Percentiles rank a stretch among this genome's conserved stretches.
These are phyloP conservation scores for Xestia c-nigrum DNA, from an alignment of 2,888 invertebrate species.

Conservation along the genomic window DNA sequence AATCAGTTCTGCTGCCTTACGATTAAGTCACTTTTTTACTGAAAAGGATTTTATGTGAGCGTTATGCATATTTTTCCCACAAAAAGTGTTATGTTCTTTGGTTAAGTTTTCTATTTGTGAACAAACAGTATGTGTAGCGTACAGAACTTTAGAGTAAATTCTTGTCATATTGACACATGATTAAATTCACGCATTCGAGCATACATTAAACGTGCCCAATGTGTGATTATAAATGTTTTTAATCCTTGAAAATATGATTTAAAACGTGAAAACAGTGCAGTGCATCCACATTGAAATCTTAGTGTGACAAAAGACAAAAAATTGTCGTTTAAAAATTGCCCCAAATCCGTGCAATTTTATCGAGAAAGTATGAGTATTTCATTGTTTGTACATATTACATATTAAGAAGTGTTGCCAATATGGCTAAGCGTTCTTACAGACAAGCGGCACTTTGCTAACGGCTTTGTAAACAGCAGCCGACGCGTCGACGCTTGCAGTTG, in stretches of 20 bases:
- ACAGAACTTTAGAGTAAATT: neutral
- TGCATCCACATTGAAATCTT: slow-evolving; percentile 42
- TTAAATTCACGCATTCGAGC: neutral
- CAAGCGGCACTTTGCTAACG: too few relatives aligned
- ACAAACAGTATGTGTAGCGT: neutral
- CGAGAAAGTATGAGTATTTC: slow-evolving; percentile 44
- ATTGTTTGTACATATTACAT: slow-evolving; percentile 37
- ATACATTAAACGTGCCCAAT: neutral
- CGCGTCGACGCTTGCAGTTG: too few relatives aligned
- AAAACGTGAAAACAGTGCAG: slow-evolving; percentile 48
- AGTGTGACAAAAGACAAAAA: slow-evolving; percentile 29
- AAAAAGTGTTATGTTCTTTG: slow-evolving; percentile 22
- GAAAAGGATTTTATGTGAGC: neutral
- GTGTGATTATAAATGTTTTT: neutral
- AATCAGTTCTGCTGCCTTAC: slow-evolving; percentile 42
- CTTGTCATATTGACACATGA: neutral
- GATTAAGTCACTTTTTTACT: slow-evolving; percentile 7
- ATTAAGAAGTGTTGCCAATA: slow-evolving; percentile 21
- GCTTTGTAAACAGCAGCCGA: too few relatives aligned
- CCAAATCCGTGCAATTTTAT: slow-evolving; percentile 34
- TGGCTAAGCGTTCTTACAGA: neutral
- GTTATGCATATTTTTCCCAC: neutral
- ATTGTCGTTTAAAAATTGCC: slow-evolving; percentile 38
- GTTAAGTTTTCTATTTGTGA: slow-evolving; percentile 19
- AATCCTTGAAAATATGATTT: slow-evolving; percentile 20